Percentiles rank a stretch among this genome's conserved stretches.
phyloP scores from a whole-genome alignment of 2,113 vertebrate species.

The Oxyura jamaicensis region DNA sequence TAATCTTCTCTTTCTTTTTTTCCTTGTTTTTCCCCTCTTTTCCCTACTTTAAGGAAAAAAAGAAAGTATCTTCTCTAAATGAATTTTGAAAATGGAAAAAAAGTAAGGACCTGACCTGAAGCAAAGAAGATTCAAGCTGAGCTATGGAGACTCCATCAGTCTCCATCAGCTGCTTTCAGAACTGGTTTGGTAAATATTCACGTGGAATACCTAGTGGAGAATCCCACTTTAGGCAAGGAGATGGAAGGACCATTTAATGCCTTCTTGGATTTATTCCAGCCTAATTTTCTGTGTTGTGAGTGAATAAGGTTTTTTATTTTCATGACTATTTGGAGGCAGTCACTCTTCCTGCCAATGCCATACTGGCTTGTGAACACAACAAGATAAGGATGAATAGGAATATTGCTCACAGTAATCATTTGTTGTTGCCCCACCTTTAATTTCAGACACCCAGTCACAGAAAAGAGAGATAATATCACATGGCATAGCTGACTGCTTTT shows the following conservation, averaged over 20 bases:
- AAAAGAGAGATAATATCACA: neutral
- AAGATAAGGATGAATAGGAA: neutral
- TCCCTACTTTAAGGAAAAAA: neutral
- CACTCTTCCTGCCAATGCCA: neutral
- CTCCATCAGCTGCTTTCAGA: neutral
- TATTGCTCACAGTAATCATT: neutral
- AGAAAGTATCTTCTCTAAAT: neutral
- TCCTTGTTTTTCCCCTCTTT: accelerated
- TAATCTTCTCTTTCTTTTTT: neutral
- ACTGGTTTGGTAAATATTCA: neutral
- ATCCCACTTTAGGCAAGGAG: neutral
- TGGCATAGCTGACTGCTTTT: neutral
- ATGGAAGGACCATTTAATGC: neutral
- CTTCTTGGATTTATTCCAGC: neutral
- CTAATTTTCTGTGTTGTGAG: neutral
- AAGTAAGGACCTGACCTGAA: neutral
- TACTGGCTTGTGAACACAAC: neutral
- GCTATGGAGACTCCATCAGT: neutral
- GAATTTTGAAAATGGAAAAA: neutral
- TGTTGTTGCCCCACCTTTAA: neutral
- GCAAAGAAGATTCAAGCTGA: neutral
- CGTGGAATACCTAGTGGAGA: neutral
- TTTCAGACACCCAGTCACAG: neutral
- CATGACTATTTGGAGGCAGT: neutral
- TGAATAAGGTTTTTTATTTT: neutral